These are phyloP conservation scores for Macaca mulatta DNA, from an alignment of 2,113 vertebrate genomes.

Conservation along the genomic window DNA sequence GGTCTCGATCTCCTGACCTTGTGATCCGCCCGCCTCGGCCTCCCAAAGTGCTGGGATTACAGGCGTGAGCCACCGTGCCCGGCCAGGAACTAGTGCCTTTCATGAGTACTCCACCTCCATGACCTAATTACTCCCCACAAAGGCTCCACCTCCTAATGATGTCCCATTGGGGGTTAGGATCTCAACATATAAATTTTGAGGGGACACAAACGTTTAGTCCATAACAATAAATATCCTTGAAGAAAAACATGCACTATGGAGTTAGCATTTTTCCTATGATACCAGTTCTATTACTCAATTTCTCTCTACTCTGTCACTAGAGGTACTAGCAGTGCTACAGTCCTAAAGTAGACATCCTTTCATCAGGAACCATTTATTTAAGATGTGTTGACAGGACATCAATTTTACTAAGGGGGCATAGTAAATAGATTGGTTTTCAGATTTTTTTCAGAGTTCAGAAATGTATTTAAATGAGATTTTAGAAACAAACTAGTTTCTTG, in stretches of 20 bases:
- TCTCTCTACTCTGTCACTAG: not conserved
- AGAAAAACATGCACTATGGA: not conserved
- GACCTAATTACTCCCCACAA: not conserved
- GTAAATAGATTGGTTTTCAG: not conserved
- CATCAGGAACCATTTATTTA: not conserved
- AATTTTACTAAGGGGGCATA: not conserved
- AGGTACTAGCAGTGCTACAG: not conserved
- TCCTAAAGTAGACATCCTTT: not conserved
- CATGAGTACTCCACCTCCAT: not conserved
- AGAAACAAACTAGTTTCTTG: not conserved
- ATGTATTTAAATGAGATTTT: not conserved
- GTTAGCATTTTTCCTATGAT: not conserved
- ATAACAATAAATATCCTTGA: not conserved
- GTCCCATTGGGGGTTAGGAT: not conserved
- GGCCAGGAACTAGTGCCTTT: not conserved
- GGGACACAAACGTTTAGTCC: not conserved
- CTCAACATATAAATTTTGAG: not conserved
- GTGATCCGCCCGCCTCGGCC: too few relatives aligned
- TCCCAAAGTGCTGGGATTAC: too few relatives aligned
- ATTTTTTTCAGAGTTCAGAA: not conserved
- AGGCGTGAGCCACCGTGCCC: too few relatives aligned
- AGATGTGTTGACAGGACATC: not conserved
- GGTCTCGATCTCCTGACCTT: too few relatives aligned
- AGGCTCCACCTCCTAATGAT: not conserved
- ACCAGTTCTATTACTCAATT: not conserved